Evolutionary conservation across 2,797 vertebrate genomes (phyloP).

Genomic region (Megaceryle alcyon): DNA sequence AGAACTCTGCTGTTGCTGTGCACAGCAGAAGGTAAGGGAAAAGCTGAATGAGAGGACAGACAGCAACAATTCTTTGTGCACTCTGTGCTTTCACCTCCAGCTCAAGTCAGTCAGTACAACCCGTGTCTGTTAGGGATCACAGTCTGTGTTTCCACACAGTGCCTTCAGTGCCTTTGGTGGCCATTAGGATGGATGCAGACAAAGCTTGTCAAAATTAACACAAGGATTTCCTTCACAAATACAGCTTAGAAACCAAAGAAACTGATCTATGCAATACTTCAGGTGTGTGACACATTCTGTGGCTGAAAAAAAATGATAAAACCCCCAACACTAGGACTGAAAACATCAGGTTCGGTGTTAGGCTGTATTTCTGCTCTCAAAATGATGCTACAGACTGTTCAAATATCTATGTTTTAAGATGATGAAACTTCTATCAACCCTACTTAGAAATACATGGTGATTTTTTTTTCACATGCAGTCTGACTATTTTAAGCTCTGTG

Average conservation of each 20-base stretch:
- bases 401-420: neutral
- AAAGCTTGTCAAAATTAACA: neutral
- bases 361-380: neutral
- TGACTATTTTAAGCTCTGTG: neutral
- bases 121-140: accelerated
- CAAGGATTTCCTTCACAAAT: neutral
- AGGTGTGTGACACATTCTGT: neutral
- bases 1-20: neutral
- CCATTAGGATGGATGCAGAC: accelerated
- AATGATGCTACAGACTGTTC: neutral
- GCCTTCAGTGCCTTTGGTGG: neutral
- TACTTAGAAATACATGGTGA: neutral
- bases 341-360: neutral
- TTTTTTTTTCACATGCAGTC: neutral
- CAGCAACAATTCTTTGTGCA: neutral
- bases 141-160: accelerated
- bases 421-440: neutral
- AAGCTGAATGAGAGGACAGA: neutral
- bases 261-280: neutral
- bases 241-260: neutral
- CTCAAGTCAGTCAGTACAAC: neutral
- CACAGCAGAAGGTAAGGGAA: neutral
- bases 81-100: neutral
- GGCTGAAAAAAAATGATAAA: neutral
- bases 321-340: neutral